Conservation (phyloP, 2,888 invertebrate genomes). For the Tetanocera ferruginea region DNA sequence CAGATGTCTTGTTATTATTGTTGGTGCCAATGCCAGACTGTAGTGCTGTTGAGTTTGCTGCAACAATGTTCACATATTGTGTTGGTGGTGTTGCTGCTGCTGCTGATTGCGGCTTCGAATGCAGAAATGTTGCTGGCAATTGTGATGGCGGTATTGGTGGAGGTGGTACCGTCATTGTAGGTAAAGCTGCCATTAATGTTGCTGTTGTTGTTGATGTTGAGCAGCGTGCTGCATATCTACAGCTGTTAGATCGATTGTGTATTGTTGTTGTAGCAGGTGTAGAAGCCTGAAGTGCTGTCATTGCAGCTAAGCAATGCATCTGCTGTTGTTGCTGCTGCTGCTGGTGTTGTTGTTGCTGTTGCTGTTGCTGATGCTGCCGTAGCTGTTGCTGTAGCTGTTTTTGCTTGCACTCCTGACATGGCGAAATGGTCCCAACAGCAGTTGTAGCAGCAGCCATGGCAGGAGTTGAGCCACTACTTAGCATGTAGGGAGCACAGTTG, state of each 20-base stretch:
- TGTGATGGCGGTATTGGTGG: constrained; percentile 21
- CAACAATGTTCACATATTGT: too few relatives aligned
- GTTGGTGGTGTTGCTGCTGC: neutral
- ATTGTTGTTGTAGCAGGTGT: constrained; percentile 45
- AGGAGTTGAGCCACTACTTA: constrained; percentile 34
- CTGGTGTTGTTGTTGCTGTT: constrained; percentile 44
- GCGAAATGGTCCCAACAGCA: constrained; percentile 5
- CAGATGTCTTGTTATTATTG: neutral
- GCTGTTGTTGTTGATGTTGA: constrained; percentile 19
- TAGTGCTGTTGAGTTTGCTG: neutral
- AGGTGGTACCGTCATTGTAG: constrained; percentile 16
- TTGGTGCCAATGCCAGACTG: neutral
- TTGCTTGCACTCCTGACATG: constrained; percentile 52
- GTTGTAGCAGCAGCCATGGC: constrained; percentile 39
- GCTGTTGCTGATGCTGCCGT: constrained; percentile 46
- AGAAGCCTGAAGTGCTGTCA: constrained; percentile 23
- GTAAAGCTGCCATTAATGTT: constrained; percentile 32
- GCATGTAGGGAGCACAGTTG: constrained; percentile 60
- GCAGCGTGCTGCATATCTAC: neutral
- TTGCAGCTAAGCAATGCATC: constrained; percentile 27
- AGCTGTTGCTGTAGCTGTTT: constrained; percentile 52
- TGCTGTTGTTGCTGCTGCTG: constrained; percentile 52
- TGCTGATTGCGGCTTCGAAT: neutral
- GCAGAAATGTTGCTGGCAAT: neutral
- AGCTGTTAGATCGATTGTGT: constrained; percentile 34